phyloP scores from a whole-genome alignment of 2,888 invertebrate genomes.

The Phorcus lineatus region DNA sequence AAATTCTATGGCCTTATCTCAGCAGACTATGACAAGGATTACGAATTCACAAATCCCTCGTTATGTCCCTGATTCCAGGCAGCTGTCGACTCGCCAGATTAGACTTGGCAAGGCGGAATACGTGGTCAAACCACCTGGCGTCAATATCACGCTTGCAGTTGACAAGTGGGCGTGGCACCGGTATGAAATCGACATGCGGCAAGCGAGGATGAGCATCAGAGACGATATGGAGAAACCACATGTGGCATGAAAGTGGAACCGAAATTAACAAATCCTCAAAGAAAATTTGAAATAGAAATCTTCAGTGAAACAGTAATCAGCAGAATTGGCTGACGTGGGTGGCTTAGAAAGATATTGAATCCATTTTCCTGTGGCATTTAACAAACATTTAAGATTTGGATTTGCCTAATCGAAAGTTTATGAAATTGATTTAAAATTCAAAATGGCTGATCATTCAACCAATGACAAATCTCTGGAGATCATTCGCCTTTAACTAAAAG shows the following conservation, averaged over 20 bases:
- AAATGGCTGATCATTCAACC: conserved; percentile 7
- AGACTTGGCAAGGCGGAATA: not conserved
- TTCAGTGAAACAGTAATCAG: too few species aligned
- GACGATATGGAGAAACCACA: not conserved
- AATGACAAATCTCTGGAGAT: not conserved
- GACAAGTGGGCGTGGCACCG: not conserved
- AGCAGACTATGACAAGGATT: not conserved
- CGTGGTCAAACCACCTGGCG: not conserved
- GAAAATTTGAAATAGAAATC: conserved; percentile 16
- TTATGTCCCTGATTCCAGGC: not conserved
- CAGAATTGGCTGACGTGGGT: too few species aligned
- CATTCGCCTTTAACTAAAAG: too few species aligned
- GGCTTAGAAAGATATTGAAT: not conserved
- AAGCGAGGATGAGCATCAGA: not conserved
- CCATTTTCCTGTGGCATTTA: not conserved
- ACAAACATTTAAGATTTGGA: not conserved
- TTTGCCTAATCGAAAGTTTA: not conserved
- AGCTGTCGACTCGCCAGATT: not conserved
- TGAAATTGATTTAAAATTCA: conserved; percentile 18
- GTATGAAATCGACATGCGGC: not conserved
- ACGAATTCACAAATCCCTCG: not conserved
- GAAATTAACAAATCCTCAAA: not conserved
- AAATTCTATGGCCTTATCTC: not conserved
- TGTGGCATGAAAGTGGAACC: not conserved
- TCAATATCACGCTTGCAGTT: not conserved